Percentiles rank a stretch among this genome's conserved stretches.
These are phyloP conservation scores for Myiopsitta monachus DNA, from an alignment of 2,113 vertebrate species.

Conservation along the genomic window DNA sequence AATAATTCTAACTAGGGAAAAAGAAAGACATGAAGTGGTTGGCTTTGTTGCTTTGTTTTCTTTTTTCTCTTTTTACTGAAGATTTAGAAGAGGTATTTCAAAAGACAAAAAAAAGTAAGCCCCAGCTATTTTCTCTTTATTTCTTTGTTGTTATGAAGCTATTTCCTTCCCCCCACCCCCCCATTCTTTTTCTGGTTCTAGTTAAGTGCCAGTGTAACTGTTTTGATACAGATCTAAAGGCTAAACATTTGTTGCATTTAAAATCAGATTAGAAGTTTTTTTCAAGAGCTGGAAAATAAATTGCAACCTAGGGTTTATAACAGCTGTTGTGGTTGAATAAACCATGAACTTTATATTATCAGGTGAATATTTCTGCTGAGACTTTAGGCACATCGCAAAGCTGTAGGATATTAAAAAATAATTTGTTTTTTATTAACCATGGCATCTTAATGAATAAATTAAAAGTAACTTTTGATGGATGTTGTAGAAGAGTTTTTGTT, in stretches of 20 bases:
- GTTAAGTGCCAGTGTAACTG: neutral
- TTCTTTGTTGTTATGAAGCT: neutral
- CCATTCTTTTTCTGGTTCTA: neutral
- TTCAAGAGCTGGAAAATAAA: slow-evolving; percentile 57
- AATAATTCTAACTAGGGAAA: neutral
- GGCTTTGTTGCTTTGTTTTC: no score
- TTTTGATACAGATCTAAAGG: slow-evolving; percentile 28
- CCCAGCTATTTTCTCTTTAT: neutral
- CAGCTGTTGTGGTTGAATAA: slow-evolving; percentile 58
- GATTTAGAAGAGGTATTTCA: neutral
- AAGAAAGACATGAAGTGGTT: neutral
- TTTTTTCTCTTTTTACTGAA: neutral
- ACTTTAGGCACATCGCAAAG: slow-evolving; percentile 33
- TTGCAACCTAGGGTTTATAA: slow-evolving; percentile 37
- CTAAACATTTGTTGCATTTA: slow-evolving; percentile 35
- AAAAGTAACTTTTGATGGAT: slow-evolving; percentile 45
- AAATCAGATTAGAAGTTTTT: slow-evolving; percentile 54
- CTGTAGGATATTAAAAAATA: slow-evolving; percentile 54
- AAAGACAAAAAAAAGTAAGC: neutral
- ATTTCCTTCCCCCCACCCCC: neutral
- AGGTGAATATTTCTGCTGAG: slow-evolving; percentile 13
- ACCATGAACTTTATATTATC: slow-evolving; percentile 60
- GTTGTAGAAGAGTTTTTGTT: neutral
- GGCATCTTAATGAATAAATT: slow-evolving; percentile 45
- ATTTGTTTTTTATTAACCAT: slow-evolving; percentile 51